Evolutionary conservation across 2,888 invertebrate genomes (phyloP).

Genomic region (Epirrhoe tristata): DNA sequence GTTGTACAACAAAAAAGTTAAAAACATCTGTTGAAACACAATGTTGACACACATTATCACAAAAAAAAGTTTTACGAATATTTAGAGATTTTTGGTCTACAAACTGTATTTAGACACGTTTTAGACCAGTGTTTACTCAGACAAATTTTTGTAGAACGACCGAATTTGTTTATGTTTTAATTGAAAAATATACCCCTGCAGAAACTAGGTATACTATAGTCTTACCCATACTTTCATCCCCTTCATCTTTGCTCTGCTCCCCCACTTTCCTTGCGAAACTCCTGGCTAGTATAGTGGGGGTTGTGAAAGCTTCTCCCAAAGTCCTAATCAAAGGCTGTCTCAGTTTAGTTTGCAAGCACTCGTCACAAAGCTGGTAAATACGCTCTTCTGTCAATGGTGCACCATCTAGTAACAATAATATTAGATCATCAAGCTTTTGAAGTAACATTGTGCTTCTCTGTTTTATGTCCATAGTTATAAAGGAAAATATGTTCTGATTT

Average conservation of each 20-base stretch:
- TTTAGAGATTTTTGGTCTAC: too few species aligned
- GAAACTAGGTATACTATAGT: not conserved
- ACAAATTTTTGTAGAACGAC: too few species aligned
- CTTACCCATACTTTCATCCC: constrained; percentile 63
- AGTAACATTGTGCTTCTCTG: constrained; percentile 47
- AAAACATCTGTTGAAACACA: not conserved
- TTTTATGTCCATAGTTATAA: constrained; percentile 37
- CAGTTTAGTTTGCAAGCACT: constrained; percentile 88
- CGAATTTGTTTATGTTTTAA: too few species aligned
- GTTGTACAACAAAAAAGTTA: not conserved
- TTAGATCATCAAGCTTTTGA: constrained; percentile 55
- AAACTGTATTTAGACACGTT: too few species aligned
- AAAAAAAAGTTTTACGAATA: too few species aligned
- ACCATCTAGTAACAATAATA: constrained; percentile 67
- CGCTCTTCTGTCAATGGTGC: constrained; percentile 90
- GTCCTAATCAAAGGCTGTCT: constrained; percentile 91
- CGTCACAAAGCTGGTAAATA: constrained; percentile 90
- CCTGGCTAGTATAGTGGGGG: constrained; percentile 86
- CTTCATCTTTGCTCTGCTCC: constrained; percentile 48
- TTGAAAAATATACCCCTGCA: too few species aligned
- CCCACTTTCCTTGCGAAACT: constrained; percentile 86
- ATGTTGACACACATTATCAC: too few species aligned
- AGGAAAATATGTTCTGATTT: not conserved
- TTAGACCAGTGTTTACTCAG: too few species aligned
- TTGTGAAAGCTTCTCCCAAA: constrained; percentile 91